Percentiles rank a stretch among this genome's conserved stretches.
These are phyloP conservation scores for Torymus auratus DNA, from an alignment of 2,888 invertebrate species.

Conservation along the genomic window DNA sequence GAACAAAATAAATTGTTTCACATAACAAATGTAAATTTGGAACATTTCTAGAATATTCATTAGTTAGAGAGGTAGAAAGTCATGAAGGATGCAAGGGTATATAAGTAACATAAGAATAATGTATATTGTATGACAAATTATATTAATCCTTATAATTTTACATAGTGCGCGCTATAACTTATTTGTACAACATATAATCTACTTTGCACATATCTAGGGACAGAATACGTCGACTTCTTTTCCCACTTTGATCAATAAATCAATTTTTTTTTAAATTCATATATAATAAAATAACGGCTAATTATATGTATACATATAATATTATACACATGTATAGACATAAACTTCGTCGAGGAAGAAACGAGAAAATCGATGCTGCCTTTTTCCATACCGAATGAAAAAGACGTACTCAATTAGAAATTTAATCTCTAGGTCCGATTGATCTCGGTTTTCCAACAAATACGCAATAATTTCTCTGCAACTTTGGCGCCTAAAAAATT, in stretches of 20 bases:
- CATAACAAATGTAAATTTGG: too few relatives aligned
- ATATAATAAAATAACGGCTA: constrained; percentile 40
- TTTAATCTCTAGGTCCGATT: constrained; percentile 37
- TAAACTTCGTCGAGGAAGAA: constrained; percentile 55
- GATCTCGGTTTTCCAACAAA: constrained; percentile 2
- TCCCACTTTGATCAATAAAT: constrained; percentile 55
- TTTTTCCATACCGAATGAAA: constrained; percentile 47
- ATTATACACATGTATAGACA: constrained; percentile 55
- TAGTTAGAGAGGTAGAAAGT: not conserved
- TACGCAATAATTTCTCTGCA: constrained; percentile 32
- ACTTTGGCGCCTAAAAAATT: constrained; percentile 52
- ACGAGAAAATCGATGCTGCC: constrained; percentile 52
- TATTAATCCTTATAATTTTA: constrained; percentile 59
- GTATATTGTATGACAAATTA: constrained; percentile 60
- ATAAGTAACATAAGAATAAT: not conserved
- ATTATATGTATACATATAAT: constrained; percentile 52
- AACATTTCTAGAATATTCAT: not conserved
- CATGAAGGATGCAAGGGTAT: not conserved
- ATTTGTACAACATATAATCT: constrained; percentile 58
- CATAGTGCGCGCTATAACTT: constrained; percentile 52
- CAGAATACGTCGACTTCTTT: constrained; percentile 53
- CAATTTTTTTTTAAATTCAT: constrained; percentile 45
- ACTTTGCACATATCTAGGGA: constrained; percentile 58
- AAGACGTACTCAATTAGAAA: constrained; percentile 29
- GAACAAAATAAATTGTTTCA: too few relatives aligned